Percentiles rank a stretch among this genome's conserved stretches.
Evolutionary conservation across 2,113 vertebrate species (phyloP).

Genomic region (Sander lucioperca): DNA sequence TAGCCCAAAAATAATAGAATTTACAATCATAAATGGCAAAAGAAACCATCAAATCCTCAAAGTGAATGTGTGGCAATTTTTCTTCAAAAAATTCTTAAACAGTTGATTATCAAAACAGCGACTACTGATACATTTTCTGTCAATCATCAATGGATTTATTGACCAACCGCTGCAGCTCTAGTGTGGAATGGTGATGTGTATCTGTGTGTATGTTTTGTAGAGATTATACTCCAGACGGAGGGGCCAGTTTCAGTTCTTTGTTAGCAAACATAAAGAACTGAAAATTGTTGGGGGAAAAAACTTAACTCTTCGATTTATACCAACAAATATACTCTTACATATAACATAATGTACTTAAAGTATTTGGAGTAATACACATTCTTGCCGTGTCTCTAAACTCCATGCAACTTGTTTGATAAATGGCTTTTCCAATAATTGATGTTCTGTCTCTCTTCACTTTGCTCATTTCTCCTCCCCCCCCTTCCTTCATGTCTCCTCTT

Average conservation of each 20-base stretch:
- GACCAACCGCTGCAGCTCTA: no score
- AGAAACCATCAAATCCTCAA: no score
- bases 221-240: neutral
- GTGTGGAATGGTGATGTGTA: no score
- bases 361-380: neutral
- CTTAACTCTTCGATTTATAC: neutral
- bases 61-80: no score
- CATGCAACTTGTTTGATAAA: neutral
- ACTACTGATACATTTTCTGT: no score
- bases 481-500: neutral
- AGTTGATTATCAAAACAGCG: no score
- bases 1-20: no score
- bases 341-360: neutral
- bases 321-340: neutral
- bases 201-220: no score
- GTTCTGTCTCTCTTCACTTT: neutral
- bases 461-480: no score
- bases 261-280: slow-evolving; percentile 21
- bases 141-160: no score
- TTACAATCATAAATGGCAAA: no score
- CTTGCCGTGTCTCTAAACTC: neutral
- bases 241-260: slow-evolving; percentile 42
- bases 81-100: no score
- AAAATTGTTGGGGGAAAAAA: neutral
- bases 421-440: neutral